Conservation (phyloP, 2,113 vertebrate species). For the Sceloporus undulatus region DNA sequence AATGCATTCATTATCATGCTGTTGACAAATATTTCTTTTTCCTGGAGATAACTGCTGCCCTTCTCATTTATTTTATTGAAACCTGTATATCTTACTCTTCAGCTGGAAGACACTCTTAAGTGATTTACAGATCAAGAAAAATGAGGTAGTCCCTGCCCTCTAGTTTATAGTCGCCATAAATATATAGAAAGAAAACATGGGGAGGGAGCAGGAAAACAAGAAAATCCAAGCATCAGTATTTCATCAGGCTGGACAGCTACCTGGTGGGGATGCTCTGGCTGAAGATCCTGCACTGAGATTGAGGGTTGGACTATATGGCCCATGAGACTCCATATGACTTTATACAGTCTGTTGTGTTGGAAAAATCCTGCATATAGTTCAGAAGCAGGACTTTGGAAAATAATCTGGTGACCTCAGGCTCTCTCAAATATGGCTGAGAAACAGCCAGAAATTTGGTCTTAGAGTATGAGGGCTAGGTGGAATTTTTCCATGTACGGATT, state of each 20-base stretch:
- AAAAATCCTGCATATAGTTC: not conserved
- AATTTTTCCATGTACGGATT: not conserved
- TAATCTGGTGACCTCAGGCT: not conserved
- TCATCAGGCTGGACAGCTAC: not conserved
- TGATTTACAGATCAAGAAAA: not conserved
- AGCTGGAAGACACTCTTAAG: not conserved
- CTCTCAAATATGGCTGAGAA: not conserved
- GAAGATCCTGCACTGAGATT: too few relatives aligned
- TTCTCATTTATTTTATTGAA: not conserved
- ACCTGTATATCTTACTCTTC: not conserved
- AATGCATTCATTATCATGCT: not conserved
- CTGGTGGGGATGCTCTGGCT: too few relatives aligned
- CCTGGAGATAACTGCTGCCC: not conserved
- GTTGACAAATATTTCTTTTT: not conserved
- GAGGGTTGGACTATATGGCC: too few relatives aligned
- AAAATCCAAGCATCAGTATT: not conserved
- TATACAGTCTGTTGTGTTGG: not conserved
- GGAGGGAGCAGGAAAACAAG: not conserved
- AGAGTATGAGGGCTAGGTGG: not conserved
- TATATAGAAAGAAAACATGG: not conserved
- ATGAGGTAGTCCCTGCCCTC: not conserved
- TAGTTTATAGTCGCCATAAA: too few relatives aligned
- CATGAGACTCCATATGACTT: too few relatives aligned
- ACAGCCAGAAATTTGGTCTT: not conserved
- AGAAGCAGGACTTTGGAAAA: not conserved